These are phyloP conservation scores for Sialis fuliginosa DNA, from an alignment of 2,888 invertebrate species.

Conservation along the genomic window DNA sequence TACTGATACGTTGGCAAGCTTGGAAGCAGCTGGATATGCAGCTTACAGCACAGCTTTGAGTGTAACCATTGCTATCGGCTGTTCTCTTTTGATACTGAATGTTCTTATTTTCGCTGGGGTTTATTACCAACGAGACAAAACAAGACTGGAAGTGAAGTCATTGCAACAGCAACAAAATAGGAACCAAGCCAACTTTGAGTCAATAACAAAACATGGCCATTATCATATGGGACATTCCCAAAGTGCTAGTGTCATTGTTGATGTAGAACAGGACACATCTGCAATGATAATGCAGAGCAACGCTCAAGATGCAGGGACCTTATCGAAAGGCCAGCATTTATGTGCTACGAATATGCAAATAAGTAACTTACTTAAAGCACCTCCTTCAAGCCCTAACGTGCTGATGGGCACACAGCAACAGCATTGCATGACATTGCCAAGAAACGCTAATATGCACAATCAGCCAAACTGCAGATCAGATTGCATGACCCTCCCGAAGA, in stretches of 20 bases:
- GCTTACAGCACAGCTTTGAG: conserved; percentile 60
- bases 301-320: conserved; percentile 29
- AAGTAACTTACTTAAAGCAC: conserved; percentile 37
- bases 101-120: conserved; percentile 71
- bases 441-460: conserved; percentile 28
- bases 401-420: conserved; percentile 27
- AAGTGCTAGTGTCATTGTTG: conserved; percentile 66
- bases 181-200: conserved; percentile 44
- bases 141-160: conserved; percentile 58
- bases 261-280: conserved; percentile 56
- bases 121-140: conserved; percentile 65
- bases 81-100: conserved; percentile 63
- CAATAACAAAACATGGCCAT: conserved; percentile 64
- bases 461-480: conserved; percentile 18
- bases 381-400: conserved; percentile 39
- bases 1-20: conserved; percentile 57
- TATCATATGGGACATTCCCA: conserved; percentile 60
- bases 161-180: conserved; percentile 61
- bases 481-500: conserved; percentile 40
- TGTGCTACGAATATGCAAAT: conserved; percentile 28
- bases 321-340: conserved; percentile 34
- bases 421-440: conserved; percentile 28
- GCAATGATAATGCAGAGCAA: conserved; percentile 38
- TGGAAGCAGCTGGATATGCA: conserved; percentile 62
- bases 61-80: conserved; percentile 66